phyloP scores from a whole-genome alignment of 1,140 invertebrate species.

The Pemphigus obesinymphae region DNA sequence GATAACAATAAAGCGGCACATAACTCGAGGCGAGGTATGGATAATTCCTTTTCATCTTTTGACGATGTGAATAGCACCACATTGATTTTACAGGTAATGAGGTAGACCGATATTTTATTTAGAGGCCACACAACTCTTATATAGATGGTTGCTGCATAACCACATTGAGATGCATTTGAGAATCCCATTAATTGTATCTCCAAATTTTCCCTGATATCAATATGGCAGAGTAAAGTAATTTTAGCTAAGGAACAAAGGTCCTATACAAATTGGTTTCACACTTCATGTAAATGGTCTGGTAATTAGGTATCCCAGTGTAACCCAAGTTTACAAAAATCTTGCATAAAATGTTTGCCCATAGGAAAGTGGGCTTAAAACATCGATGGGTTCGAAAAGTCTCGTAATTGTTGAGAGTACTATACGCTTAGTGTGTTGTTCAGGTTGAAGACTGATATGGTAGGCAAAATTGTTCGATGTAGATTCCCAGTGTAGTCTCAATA shows the following conservation, averaged over 20 bases:
- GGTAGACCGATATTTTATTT: background rate
- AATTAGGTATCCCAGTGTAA: background rate
- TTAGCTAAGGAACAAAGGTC: background rate
- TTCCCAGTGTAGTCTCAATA: no score
- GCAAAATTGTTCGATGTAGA: no score
- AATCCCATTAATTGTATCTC: no score
- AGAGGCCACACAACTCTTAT: background rate
- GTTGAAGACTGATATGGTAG: no score
- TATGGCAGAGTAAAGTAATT: background rate
- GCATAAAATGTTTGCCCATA: background rate
- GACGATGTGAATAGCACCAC: background rate
- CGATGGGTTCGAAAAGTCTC: background rate
- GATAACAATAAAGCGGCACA: no score
- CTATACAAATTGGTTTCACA: background rate
- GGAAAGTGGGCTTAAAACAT: background rate
- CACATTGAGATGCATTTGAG: background rate
- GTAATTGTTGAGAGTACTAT: background rate
- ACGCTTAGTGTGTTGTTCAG: no score
- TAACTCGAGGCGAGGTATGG: constrained; percentile 50
- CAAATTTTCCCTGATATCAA: no score
- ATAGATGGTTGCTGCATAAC: background rate
- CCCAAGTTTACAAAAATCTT: background rate
- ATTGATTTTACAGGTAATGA: constrained; percentile 43
- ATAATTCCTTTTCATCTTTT: background rate
- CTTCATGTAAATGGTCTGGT: background rate